phyloP scores from a whole-genome alignment of 92 coral and sea anemone species.

The Meandrina meandrites region DNA sequence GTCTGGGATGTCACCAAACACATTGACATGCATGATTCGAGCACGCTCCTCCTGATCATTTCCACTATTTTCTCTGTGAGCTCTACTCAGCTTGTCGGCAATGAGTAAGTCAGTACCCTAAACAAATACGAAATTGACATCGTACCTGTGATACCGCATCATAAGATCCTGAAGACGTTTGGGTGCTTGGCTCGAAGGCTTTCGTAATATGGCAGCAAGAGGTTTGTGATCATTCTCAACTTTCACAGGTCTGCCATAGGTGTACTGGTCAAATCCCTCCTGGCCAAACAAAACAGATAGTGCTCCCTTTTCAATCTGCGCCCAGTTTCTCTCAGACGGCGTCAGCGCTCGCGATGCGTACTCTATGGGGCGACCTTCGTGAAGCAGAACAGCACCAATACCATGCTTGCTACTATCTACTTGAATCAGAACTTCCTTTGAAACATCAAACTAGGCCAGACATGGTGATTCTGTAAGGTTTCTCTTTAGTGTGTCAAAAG shows the following conservation, averaged over 20 bases:
- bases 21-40: slow-evolving; percentile 47
- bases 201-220: slow-evolving; percentile 43
- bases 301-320: slow-evolving; percentile 63
- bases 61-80: slow-evolving; percentile 15
- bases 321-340: slow-evolving; percentile 47
- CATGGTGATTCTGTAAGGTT: slow-evolving; percentile 2
- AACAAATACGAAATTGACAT: slow-evolving; percentile 44
- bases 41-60: slow-evolving; percentile 1
- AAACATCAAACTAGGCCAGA: slow-evolving; percentile 35
- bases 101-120: slow-evolving; percentile 37
- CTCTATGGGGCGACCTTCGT: slow-evolving; percentile 42
- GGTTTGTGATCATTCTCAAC: slow-evolving; percentile 59
- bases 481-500: slow-evolving; percentile 35
- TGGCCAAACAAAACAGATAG: slow-evolving; percentile 52
- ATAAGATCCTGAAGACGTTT: slow-evolving; percentile 59
- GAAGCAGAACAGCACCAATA: too few species aligned
- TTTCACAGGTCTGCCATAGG: slow-evolving; percentile 43
- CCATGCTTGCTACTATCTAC: slow-evolving; percentile 57
- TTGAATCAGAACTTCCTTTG: slow-evolving; percentile 45
- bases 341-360: slow-evolving; percentile 56
- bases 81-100: slow-evolving; percentile 69
- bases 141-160: slow-evolving; percentile 54
- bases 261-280: slow-evolving; percentile 62
- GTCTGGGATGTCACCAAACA: slow-evolving; percentile 48
- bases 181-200: slow-evolving; percentile 56